These are phyloP conservation scores for Hirundo rustica DNA, from an alignment of 2,797 vertebrate genomes.

Conservation along the genomic window DNA sequence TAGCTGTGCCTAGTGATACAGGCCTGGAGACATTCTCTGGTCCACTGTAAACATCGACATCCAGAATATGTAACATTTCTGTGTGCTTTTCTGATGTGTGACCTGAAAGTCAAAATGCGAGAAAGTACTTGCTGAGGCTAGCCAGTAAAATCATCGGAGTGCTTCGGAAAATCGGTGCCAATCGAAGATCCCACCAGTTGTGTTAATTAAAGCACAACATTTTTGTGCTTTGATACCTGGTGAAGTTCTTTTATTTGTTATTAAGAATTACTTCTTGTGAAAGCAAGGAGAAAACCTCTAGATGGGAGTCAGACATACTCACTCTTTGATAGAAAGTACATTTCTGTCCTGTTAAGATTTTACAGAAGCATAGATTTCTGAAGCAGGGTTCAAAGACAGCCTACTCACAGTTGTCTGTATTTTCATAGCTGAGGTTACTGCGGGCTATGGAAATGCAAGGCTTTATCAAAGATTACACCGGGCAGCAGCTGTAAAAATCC, in stretches of 20 bases:
- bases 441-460: not conserved
- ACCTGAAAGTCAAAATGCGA: not conserved
- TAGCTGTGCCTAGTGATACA: too few relatives aligned
- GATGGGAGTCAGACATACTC: not conserved
- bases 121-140: not conserved
- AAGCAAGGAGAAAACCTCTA: not conserved
- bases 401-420: not conserved
- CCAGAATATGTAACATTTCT: not conserved
- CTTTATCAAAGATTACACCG: not conserved
- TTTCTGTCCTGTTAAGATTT: not conserved
- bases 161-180: not conserved
- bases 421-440: not conserved
- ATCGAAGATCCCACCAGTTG: not conserved
- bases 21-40: not conserved
- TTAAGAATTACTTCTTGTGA: not conserved
- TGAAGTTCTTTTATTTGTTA: not conserved
- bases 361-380: not conserved
- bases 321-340: not conserved
- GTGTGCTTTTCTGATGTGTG: not conserved
- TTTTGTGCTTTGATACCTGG: not conserved
- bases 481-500: not conserved
- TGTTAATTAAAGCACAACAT: not conserved
- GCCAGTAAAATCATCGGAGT: not conserved
- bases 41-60: accelerated
- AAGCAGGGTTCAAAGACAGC: not conserved